Evolutionary conservation across 2,113 vertebrate genomes (phyloP).

Genomic region (Cynopterus brachyotis): DNA sequence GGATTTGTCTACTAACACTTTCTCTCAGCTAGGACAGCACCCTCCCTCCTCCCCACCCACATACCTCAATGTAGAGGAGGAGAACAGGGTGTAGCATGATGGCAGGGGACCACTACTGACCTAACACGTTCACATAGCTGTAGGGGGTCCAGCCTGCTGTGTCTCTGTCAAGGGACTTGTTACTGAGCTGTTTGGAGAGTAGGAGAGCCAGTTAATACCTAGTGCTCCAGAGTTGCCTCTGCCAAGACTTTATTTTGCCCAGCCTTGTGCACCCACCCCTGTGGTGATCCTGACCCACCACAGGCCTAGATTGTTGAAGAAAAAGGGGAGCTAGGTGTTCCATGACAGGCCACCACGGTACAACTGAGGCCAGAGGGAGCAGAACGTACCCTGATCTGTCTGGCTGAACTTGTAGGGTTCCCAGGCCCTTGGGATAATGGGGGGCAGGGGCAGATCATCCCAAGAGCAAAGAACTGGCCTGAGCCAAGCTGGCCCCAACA

Average conservation of each 20-base stretch:
- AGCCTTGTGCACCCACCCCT: background rate
- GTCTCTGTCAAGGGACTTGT: constrained; percentile 90
- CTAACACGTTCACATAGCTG: constrained; percentile 95
- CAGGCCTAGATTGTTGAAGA: background rate
- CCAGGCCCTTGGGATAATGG: background rate
- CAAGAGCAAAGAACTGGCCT: background rate
- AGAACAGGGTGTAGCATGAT: background rate
- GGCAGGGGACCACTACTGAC: constrained; percentile 85
- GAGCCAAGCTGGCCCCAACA: background rate
- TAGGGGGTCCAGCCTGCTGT: constrained; percentile 94
- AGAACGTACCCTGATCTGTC: background rate
- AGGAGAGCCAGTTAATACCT: constrained; percentile 82
- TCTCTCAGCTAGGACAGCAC: background rate
- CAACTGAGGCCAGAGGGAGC: background rate
- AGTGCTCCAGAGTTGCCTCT: constrained; percentile 36
- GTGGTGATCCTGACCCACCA: background rate
- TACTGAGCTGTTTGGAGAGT: constrained; percentile 90
- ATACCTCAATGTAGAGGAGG: background rate
- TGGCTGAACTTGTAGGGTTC: background rate
- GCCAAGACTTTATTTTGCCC: constrained; percentile 62
- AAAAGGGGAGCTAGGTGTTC: background rate
- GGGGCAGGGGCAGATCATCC: background rate
- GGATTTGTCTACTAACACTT: background rate
- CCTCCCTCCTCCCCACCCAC: background rate
- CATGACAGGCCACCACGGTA: background rate